phyloP scores from a whole-genome alignment of 2,113 vertebrate species.

The Tenebrosternarchus preto region DNA sequence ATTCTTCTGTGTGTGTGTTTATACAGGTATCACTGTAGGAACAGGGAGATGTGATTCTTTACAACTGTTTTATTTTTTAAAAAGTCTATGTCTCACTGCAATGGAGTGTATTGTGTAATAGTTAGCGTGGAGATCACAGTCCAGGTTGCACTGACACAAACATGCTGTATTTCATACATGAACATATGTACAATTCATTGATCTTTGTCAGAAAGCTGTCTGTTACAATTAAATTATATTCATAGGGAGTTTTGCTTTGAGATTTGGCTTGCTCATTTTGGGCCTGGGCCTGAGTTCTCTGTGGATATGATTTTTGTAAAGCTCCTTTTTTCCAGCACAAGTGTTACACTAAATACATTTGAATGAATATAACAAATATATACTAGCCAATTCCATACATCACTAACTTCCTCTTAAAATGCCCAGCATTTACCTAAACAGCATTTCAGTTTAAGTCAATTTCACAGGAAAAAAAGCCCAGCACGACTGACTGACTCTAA shows the following conservation, averaged over 20 bases:
- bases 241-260: neutral
- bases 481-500: constrained; percentile 60
- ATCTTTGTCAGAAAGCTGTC: neutral
- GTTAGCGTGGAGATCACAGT: neutral
- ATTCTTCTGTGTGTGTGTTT: constrained; percentile 2
- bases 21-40: neutral
- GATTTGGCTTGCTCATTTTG: too few species aligned
- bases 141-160: neutral
- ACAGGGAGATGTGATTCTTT: neutral
- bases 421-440: neutral
- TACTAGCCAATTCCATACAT: neutral
- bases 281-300: too few species aligned
- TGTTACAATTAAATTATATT: neutral
- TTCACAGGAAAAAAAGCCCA: neutral
- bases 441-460: neutral
- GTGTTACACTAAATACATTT: too few species aligned
- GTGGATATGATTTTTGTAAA: too few species aligned
- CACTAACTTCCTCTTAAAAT: neutral
- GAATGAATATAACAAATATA: too few species aligned
- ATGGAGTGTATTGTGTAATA: neutral
- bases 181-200: neutral
- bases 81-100: neutral
- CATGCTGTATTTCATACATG: neutral
- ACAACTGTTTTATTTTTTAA: neutral
- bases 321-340: too few species aligned